phyloP scores from a whole-genome alignment of 1,140 invertebrate species.

The Portunus trituberculatus region DNA sequence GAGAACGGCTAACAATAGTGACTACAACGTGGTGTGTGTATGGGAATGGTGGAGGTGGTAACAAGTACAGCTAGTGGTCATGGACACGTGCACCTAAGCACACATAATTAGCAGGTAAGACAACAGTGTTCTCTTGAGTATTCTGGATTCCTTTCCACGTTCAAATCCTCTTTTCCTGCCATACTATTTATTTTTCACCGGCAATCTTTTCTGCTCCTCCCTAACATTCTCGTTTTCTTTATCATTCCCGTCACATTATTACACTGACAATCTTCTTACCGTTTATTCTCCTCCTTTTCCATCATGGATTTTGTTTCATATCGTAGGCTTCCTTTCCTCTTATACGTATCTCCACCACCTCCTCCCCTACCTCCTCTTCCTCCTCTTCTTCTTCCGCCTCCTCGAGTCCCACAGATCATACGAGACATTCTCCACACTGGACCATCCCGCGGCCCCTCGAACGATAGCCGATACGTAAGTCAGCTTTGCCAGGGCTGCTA shows the following conservation, averaged over 20 bases:
- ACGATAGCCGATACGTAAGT: constrained; percentile 12
- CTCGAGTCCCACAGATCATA: background rate
- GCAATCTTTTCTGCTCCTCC: background rate
- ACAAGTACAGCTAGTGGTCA: background rate
- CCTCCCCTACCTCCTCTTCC: too few species aligned
- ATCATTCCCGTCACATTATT: too few species aligned
- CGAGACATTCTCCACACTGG: background rate
- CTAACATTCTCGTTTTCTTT: background rate
- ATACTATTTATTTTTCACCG: too few species aligned
- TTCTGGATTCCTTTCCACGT: background rate
- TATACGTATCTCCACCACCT: too few species aligned
- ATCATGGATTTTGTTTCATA: too few species aligned
- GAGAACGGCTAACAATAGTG: background rate
- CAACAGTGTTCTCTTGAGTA: background rate
- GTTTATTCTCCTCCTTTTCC: too few species aligned
- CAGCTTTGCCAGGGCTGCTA: background rate
- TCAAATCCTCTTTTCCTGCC: background rate
- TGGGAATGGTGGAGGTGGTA: background rate
- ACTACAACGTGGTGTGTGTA: background rate
- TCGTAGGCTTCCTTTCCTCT: too few species aligned
- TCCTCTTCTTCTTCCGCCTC: too few species aligned
- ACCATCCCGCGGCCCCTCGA: background rate
- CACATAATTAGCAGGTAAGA: background rate
- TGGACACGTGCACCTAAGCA: background rate
- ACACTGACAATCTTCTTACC: too few species aligned